Base-by-base conservation (phyloP, 2,888 invertebrate genomes). In the Mantis religiosa region DNA sequence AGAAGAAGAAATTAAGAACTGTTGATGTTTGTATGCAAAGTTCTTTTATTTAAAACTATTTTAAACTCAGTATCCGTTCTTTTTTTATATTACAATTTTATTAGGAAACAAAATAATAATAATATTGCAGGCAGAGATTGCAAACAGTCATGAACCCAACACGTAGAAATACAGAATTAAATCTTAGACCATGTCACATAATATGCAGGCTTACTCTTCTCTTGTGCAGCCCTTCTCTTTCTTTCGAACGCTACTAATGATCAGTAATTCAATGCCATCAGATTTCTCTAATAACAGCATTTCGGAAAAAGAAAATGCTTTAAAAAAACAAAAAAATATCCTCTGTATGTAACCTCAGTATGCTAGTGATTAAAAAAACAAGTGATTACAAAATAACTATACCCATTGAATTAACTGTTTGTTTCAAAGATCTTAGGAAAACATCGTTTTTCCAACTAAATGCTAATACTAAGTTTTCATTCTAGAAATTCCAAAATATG, bases 401-500 rank as follows among this genome's bases (percentile, higher is more conserved):
- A 71, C 54, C 54, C 54, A 71, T 71, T 20, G 25, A 71, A 20
- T 71, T 71, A 20, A 20, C 54, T 71, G 54, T 71, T 71, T 20
- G 25, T 71, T 71, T 71, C 54, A 71, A 25, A 15, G 20, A 71
- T 25, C 54, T 71, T 71, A 71, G 25, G 54, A 25, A 41, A 71
- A 71, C 84, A 87, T 87, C 28, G 28, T 71, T 71, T 30, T 82
- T 82, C 82, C 82, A 82, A 87, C 81, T 34, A 14, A 82, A 87
- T 82, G 41, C 41, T 41, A 41, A 27, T 87, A 81, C 41, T 12
- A 25, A 41, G 28, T 82, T 87, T 82, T 30, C 25, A 81, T 82
- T 87, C n/a, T 87, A 87, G 87, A 87, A 47, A 87, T 87, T 87
- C 82, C 12, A 85, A 85, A 85, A 85, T 30, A n/a, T 28, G 28